Percentiles rank a stretch among this genome's conserved stretches.
Evolutionary conservation across 2,888 invertebrate genomes (phyloP).

Genomic region (Oligia fasciuncula): DNA sequence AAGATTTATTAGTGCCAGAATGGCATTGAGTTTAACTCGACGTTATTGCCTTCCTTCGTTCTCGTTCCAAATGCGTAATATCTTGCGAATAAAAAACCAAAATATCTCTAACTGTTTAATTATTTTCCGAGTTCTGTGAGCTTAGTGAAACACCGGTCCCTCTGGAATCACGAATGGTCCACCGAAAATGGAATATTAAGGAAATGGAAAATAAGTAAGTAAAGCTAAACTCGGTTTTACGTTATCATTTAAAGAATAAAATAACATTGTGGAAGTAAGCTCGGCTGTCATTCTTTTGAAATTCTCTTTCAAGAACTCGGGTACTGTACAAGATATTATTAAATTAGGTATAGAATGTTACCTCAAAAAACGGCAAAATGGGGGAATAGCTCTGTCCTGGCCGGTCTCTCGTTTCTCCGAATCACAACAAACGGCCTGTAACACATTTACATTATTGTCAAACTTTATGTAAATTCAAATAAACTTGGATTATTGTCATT

Average conservation of each 20-base stretch:
- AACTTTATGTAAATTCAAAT: slow-evolving; percentile 65
- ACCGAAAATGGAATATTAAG: slow-evolving; percentile 18
- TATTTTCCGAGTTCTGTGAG: slow-evolving; percentile 37
- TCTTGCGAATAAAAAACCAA: slow-evolving; percentile 44
- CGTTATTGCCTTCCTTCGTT: slow-evolving; percentile 49
- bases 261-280: not conserved
- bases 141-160: slow-evolving; percentile 21
- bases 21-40: slow-evolving; percentile 39
- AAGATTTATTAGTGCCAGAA: not conserved
- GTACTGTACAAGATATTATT: not conserved
- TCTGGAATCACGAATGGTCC: slow-evolving; percentile 13
- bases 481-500: slow-evolving; percentile 57
- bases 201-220: slow-evolving; percentile 18
- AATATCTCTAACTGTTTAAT: slow-evolving; percentile 43
- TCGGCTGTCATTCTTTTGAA: not conserved
- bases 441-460: slow-evolving; percentile 48
- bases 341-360: not conserved
- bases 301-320: not conserved
- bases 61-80: slow-evolving; percentile 49
- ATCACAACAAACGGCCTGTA: slow-evolving; percentile 28
- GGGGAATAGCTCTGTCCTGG: not conserved
- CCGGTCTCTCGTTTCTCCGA: slow-evolving; percentile 23
- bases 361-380: not conserved
- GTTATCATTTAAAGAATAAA: not conserved
- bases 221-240: not conserved